Conservation (phyloP, 1,140 invertebrate species). For the Pseudoatta argentina region DNA sequence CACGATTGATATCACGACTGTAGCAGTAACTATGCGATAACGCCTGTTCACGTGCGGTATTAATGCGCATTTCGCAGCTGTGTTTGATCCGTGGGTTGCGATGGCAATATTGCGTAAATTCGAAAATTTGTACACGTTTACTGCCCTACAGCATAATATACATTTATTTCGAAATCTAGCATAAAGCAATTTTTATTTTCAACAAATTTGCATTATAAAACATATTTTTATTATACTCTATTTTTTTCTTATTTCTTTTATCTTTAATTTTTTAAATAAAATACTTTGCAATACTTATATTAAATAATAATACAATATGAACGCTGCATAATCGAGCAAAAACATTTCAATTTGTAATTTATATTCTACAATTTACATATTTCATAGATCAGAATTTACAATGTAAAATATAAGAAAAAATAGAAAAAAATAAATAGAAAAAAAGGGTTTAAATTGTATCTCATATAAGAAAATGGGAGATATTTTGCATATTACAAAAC, state of each 20-base stretch:
- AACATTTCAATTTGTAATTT: too few relatives aligned
- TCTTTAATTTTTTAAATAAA: neutral
- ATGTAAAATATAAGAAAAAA: neutral
- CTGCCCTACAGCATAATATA: neutral
- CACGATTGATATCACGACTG: slow-evolving; percentile 7
- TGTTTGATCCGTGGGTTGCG: neutral
- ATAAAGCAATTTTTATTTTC: neutral
- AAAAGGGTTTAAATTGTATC: neutral
- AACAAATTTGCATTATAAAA: neutral
- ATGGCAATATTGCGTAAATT: slow-evolving; percentile 16
- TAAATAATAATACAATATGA: neutral
- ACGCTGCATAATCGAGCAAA: too few relatives aligned
- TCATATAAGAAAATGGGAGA: neutral
- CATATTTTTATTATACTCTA: neutral
- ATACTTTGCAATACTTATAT: neutral
- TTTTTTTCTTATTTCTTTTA: neutral
- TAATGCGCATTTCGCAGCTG: slow-evolving; percentile 29
- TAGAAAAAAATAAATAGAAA: neutral
- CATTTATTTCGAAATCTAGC: neutral
- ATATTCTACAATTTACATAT: too few relatives aligned
- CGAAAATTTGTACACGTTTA: neutral
- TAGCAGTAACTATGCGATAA: slow-evolving; percentile 2
- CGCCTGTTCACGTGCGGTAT: slow-evolving; percentile 3
- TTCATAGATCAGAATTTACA: neutral
- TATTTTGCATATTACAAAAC: neutral